Evolutionary conservation across 35 echinoderm and acorn worm species (phyloP).

Genomic region (Hemicentrotus pulcherrimus): DNA sequence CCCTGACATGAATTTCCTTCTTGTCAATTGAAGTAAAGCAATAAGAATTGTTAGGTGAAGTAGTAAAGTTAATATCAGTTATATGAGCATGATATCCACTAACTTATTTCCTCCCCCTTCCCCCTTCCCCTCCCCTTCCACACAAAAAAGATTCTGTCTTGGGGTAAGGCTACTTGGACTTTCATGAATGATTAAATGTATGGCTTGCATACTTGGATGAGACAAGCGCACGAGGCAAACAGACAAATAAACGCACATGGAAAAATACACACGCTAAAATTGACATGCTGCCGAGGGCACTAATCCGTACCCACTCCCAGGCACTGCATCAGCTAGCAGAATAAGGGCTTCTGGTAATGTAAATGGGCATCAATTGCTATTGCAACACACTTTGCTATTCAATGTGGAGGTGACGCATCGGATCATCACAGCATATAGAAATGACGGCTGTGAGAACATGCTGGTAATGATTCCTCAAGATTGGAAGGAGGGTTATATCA

Average conservation of each 20-base stretch:
- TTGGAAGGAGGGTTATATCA: background rate
- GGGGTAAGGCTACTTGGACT: background rate
- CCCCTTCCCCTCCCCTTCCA: background rate
- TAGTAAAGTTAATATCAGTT: background rate
- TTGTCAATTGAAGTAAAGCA: background rate
- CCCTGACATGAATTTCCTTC: background rate
- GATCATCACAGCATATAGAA: background rate
- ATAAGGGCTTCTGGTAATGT: background rate
- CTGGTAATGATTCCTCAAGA: background rate
- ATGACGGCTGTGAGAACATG: background rate
- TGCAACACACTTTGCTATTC: too few species aligned
- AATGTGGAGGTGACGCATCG: too few species aligned
- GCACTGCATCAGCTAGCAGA: background rate
- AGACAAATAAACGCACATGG: slow-evolving; percentile 17
- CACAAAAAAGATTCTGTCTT: background rate
- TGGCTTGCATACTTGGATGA: background rate
- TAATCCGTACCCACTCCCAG: background rate
- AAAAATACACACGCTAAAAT: background rate
- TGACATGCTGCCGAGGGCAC: background rate
- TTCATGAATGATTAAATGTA: slow-evolving; percentile 20
- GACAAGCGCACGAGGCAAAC: background rate
- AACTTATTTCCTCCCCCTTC: too few species aligned
- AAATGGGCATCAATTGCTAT: background rate
- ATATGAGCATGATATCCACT: background rate
- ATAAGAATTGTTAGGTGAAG: background rate